Conservation (phyloP, 2,888 invertebrate species). For the Ectobius pallidus region DNA sequence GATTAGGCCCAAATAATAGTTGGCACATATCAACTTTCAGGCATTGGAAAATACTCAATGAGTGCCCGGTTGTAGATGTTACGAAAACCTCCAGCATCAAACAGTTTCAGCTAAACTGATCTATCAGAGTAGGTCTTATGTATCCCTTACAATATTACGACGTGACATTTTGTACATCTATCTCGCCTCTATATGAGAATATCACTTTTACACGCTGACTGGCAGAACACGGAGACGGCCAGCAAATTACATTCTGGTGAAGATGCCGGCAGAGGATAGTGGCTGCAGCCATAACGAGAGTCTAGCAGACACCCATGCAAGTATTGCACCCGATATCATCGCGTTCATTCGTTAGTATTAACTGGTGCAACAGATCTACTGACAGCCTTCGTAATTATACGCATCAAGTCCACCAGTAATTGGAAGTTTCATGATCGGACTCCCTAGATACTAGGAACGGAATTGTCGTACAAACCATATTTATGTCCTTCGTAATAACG, state of each 20-base stretch:
- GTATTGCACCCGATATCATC: background rate
- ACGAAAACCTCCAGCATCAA: too few species aligned
- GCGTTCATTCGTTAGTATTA: slow-evolving; percentile 6
- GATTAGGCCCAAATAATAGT: too few species aligned
- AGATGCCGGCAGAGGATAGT: slow-evolving; percentile 3
- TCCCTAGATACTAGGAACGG: background rate
- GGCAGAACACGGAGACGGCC: background rate
- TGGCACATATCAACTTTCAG: too few species aligned
- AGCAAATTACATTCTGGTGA: slow-evolving; percentile 15
- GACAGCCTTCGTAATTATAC: slow-evolving; percentile 2
- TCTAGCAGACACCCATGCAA: background rate
- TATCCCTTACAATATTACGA: too few species aligned
- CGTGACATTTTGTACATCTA: too few species aligned
- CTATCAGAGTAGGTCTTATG: too few species aligned
- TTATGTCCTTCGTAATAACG: too few species aligned
- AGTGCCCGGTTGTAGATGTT: too few species aligned
- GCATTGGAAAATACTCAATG: too few species aligned
- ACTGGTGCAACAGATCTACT: slow-evolving; percentile 1
- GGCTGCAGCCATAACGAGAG: background rate
- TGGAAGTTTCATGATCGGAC: background rate
- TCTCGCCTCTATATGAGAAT: too few species aligned
- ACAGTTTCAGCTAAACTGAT: too few species aligned
- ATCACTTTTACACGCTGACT: background rate
- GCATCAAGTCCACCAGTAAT: slow-evolving; percentile 1
- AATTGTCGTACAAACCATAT: background rate